phyloP scores from a whole-genome alignment of 64 coral and sea anemone genomes.

The Montipora sp. region DNA sequence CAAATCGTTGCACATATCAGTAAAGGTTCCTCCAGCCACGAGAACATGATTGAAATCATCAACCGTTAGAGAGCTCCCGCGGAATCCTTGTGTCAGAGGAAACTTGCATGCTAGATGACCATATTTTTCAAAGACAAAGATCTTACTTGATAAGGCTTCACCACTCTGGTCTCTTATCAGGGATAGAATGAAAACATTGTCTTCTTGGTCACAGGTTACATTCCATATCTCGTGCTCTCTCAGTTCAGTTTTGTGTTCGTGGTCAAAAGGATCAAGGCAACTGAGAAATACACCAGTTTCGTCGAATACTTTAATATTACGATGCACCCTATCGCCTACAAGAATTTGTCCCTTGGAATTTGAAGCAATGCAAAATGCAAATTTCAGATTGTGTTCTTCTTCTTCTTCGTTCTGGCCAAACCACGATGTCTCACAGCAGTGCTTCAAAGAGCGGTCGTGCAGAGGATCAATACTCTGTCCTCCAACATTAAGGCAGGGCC shows the following conservation, averaged over 20 bases:
- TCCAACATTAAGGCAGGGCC: conserved; percentile 1
- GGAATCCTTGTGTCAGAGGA: conserved; percentile 1
- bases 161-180: not conserved
- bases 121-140: not conserved
- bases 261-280: not conserved
- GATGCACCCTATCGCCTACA: conserved; percentile 1
- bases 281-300: not conserved
- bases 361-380: conserved; percentile 14
- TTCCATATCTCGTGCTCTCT: not conserved
- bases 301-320: conserved; percentile 29
- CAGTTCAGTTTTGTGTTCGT: not conserved
- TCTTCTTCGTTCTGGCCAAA: conserved; percentile 11
- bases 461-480: not conserved
- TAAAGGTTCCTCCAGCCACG: not conserved
- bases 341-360: not conserved
- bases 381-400: not conserved
- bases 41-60: conserved; percentile 18
- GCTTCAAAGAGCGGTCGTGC: not conserved
- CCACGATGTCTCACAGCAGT: not conserved
- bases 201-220: not conserved
- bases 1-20: not conserved
- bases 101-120: not conserved
- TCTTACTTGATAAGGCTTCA: not conserved
- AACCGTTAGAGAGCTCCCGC: not conserved
- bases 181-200: not conserved